phyloP scores from a whole-genome alignment of 2,113 vertebrate genomes.

The Sterna hirundo region DNA sequence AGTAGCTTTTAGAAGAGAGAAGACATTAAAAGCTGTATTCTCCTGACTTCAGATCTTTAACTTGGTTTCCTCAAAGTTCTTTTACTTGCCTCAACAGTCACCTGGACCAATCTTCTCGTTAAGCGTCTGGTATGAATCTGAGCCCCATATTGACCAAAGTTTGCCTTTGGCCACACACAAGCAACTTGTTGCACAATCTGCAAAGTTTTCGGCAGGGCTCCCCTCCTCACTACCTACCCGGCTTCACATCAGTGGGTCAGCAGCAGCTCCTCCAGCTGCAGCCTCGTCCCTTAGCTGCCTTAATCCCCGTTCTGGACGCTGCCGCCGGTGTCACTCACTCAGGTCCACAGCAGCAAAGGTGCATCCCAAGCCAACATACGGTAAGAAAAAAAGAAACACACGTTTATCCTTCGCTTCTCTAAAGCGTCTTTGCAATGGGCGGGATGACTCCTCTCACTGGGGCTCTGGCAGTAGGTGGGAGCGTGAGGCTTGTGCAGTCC shows the following conservation, averaged over 20 bases:
- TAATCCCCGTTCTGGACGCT: neutral
- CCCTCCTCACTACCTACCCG: neutral
- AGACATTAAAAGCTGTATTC: neutral
- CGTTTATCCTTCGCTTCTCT: neutral
- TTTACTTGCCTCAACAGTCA: neutral
- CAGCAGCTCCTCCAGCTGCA: neutral
- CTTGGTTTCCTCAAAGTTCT: neutral
- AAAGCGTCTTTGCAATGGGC: too few species aligned
- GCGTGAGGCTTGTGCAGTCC: neutral
- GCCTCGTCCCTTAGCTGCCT: neutral
- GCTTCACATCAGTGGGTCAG: neutral
- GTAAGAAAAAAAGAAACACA: neutral
- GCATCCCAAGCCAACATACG: neutral
- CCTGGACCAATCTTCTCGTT: too few species aligned
- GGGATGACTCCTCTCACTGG: neutral
- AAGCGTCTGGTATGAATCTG: too few species aligned
- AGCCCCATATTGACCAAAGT: fast-evolving
- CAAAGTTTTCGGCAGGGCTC: neutral
- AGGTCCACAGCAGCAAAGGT: fast-evolving
- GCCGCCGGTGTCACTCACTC: neutral
- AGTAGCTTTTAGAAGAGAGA: neutral
- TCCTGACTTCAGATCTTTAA: neutral
- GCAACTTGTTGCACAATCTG: too few species aligned
- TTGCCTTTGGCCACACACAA: neutral
- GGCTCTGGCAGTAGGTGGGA: neutral